Base-by-base conservation (phyloP, 2,113 vertebrate species). In the Lasiurus borealis region DNA sequence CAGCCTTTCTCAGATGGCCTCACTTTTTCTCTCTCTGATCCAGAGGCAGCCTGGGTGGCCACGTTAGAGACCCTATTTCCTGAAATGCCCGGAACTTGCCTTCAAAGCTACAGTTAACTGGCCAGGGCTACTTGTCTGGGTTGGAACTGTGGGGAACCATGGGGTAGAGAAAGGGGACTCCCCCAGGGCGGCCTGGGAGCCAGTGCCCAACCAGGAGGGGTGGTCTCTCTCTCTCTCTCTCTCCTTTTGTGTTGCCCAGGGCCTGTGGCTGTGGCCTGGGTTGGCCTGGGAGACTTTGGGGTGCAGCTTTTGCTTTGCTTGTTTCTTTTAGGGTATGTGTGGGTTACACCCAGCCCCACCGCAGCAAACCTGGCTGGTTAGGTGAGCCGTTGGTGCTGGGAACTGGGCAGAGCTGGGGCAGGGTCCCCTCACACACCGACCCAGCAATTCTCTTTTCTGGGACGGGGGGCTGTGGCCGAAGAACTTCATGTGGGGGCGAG, bases 161-260 rank as follows among this genome's bases (percentile, higher is more conserved):
- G n/a, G 91, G 34, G 25, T 19, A 72, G 77, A 96, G 46, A 83
- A 80, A 73, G 80, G 78, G 46, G n/a, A 62, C 69, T 77, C 8
- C 5, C 21, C 36, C 15, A 16, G 31, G 62, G 8, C 3, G 0
- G 29, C 29, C 15, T 29, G 5, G 1, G 0, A 82, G 66, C 71
- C 69, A 68, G 4, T 40, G 75, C 13, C 15, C 9, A 23, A 44
- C 29, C 29, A 8, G 27, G 87, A 78, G n/a, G 14, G 81, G 8
- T 16, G 8, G 25, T 23, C 46, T 92, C n/a, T 40, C 40, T n/a
- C n/a, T n/a, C n/a, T n/a, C n/a, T n/a, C n/a, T 14, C 36, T 25
- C 88, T 29, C 66, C 80, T 84, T 95, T 94, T 91, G 76, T 94
- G 40, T 78, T 92, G 72, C 16, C 48, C 5, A 0, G 4, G 29